These are phyloP conservation scores for Caenorhabditis briggsae DNA, from an alignment of 1,140 invertebrate genomes.

Conservation along the genomic window DNA sequence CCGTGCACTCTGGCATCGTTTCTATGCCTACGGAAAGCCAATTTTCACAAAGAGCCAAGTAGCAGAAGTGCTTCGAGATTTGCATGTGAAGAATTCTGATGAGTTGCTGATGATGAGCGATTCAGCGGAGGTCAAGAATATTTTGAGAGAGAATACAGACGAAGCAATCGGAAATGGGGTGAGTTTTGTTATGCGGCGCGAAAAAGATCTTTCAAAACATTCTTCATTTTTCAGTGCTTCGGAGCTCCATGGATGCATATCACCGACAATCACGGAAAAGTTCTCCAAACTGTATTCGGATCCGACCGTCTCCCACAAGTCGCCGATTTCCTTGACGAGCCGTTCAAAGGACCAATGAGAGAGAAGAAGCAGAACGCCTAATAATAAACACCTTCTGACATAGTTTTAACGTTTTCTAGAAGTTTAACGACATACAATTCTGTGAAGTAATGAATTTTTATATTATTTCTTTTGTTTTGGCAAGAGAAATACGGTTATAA, in stretches of 20 bases:
- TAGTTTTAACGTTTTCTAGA: conserved; percentile 25
- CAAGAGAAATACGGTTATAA: conserved; percentile 33
- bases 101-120: conserved; percentile 30
- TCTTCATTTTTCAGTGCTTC: conserved; percentile 16
- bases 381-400: not conserved
- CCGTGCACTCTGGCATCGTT: conserved; percentile 38
- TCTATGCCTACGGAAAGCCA: conserved; percentile 32
- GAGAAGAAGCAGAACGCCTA: conserved; percentile 34
- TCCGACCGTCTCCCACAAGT: conserved; percentile 38
- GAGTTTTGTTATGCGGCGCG: not conserved
- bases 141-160: conserved; percentile 41
- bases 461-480: conserved; percentile 42
- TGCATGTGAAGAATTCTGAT: conserved; percentile 29
- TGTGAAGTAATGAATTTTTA: not conserved
- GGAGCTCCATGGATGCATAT: conserved; percentile 52
- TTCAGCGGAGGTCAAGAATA: conserved; percentile 37
- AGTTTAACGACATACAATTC: not conserved
- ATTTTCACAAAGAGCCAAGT: conserved; percentile 36
- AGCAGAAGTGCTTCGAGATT: conserved; percentile 31
- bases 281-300: conserved; percentile 43
- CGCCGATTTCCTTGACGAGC: conserved; percentile 35
- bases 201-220: not conserved
- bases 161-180: conserved; percentile 44
- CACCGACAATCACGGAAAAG: conserved; percentile 35
- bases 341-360: conserved; percentile 49